Evolutionary conservation across 2,888 invertebrate species (phyloP).

Genomic region (Cynaeus angustus): DNA sequence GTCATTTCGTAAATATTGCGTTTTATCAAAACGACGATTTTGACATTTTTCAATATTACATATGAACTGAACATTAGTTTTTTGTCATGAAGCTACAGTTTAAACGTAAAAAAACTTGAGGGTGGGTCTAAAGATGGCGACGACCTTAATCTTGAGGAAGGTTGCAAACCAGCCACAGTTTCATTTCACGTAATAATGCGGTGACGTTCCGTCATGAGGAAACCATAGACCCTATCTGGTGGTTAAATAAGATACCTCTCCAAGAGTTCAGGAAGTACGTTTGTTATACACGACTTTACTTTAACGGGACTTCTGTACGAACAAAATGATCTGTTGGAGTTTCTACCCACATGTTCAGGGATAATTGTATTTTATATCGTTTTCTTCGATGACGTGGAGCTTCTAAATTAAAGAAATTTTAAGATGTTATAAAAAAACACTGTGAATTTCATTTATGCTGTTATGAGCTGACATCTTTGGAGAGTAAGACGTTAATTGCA

Average conservation of each 20-base stretch:
- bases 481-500: constrained; percentile 18
- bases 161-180: constrained; percentile 20
- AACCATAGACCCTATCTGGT: constrained; percentile 25
- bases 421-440: too few species aligned
- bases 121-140: constrained; percentile 7
- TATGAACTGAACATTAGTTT: not conserved
- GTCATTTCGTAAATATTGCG: constrained; percentile 25
- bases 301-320: constrained; percentile 19
- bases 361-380: constrained; percentile 25
- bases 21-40: constrained; percentile 10
- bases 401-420: constrained; percentile 8
- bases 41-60: not conserved
- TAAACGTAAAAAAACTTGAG: not conserved
- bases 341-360: constrained; percentile 15
- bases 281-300: constrained; percentile 24
- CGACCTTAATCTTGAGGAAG: constrained; percentile 21
- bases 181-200: constrained; percentile 32
- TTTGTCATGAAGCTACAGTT: too few species aligned
- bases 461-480: not conserved
- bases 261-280: constrained; percentile 30
- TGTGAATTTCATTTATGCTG: not conserved
- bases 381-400: constrained; percentile 8
- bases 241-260: constrained; percentile 22
- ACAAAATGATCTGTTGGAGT: constrained; percentile 22
- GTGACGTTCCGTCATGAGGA: constrained; percentile 27